Conservation (phyloP, 2,113 vertebrate genomes). For the Caloenas nicobarica region DNA sequence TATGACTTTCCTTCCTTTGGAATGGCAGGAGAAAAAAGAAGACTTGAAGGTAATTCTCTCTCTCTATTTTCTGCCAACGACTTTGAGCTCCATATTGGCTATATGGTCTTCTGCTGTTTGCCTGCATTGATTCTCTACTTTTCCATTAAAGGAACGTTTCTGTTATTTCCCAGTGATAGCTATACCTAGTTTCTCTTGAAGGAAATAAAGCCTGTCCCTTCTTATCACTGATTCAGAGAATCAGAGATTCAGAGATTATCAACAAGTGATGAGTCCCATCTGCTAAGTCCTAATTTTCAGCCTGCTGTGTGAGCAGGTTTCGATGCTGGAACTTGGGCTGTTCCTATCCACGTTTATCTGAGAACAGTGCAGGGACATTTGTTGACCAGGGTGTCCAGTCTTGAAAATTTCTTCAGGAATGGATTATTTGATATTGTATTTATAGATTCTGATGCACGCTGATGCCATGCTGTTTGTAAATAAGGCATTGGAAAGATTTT, state of each 20-base stretch:
- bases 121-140: neutral
- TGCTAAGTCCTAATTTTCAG: neutral
- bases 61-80: neutral
- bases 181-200: neutral
- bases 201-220: neutral
- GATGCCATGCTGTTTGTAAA: neutral
- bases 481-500: neutral
- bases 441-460: neutral
- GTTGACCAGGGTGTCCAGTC: neutral
- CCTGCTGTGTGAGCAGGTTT: neutral
- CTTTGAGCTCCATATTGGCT: neutral
- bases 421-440: neutral
- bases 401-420: neutral
- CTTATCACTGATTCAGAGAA: neutral
- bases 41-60: neutral
- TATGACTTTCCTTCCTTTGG: neutral
- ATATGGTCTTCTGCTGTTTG: neutral
- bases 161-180: neutral
- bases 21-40: neutral
- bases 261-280: neutral
- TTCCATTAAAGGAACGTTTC: neutral
- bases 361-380: neutral
- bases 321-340: fast-evolving
- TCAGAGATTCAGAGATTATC: neutral
- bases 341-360: neutral